Percentiles rank a stretch among this genome's conserved stretches.
These are phyloP conservation scores for Garrulus glandarius DNA, from an alignment of 2,797 vertebrate genomes.

Conservation along the genomic window DNA sequence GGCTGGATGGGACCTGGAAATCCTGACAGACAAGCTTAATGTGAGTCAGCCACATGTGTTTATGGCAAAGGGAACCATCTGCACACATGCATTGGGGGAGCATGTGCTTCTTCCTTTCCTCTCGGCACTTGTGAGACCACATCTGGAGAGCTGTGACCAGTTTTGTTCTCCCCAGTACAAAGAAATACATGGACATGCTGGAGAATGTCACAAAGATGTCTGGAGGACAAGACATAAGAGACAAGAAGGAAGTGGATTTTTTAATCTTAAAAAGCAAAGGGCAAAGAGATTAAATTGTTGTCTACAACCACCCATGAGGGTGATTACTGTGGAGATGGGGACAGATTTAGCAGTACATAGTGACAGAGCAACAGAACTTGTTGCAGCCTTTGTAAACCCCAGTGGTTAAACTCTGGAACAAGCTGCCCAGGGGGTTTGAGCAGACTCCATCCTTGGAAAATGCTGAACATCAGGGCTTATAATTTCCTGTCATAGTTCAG, in stretches of 20 bases:
- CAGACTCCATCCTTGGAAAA: neutral
- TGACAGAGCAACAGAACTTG: neutral
- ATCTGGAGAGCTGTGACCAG: neutral
- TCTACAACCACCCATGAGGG: neutral
- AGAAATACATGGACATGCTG: neutral
- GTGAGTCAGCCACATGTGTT: rapidly evolving
- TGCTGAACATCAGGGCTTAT: neutral
- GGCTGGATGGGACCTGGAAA: neutral
- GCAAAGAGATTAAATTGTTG: neutral
- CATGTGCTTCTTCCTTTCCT: neutral
- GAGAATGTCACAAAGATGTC: neutral
- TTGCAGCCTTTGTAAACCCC: neutral
- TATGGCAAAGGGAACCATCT: neutral
- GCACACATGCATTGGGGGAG: neutral
- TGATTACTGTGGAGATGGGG: neutral
- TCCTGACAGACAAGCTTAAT: neutral
- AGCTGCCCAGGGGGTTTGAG: neutral
- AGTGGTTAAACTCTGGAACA: neutral
- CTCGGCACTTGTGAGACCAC: neutral
- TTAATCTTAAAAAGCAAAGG: neutral
- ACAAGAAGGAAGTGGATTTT: neutral
- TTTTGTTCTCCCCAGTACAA: neutral
- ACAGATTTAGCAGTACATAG: neutral
- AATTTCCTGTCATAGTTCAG: neutral
- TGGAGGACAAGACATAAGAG: neutral